These are phyloP conservation scores for Luperina testacea DNA, from an alignment of 2,888 invertebrate genomes.

Conservation along the genomic window DNA sequence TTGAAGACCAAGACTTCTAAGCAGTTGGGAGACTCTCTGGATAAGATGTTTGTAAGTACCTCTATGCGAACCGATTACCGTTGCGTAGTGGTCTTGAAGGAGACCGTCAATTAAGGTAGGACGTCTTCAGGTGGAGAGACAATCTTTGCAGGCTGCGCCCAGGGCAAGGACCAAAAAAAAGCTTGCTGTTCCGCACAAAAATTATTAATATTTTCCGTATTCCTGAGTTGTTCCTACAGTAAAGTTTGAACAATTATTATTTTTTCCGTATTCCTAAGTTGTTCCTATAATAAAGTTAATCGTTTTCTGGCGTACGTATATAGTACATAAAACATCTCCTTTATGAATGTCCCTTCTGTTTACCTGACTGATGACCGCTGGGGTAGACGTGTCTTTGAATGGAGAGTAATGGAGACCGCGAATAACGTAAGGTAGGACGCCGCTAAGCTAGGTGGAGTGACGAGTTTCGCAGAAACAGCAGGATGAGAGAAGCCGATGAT, in stretches of 20 bases:
- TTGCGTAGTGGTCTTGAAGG: not conserved
- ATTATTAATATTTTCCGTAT: not conserved
- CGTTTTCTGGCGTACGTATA: not conserved
- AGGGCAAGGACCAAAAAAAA: not conserved
- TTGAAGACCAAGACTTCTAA: conserved; percentile 87
- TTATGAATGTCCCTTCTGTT: not conserved
- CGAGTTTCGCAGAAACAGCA: not conserved
- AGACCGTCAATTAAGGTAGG: not conserved
- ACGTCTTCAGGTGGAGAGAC: not conserved
- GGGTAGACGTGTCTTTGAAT: not conserved
- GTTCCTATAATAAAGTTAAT: too few species aligned
- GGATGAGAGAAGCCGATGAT: not conserved
- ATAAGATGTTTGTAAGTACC: conserved; percentile 85
- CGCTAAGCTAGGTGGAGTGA: not conserved
- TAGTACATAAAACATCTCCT: not conserved
- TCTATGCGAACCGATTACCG: not conserved
- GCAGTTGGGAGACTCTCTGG: conserved; percentile 86
- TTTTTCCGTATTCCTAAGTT: not conserved
- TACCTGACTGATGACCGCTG: not conserved
- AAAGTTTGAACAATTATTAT: too few species aligned
- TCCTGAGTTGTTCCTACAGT: not conserved
- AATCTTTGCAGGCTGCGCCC: not conserved
- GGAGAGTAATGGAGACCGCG: not conserved
- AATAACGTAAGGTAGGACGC: not conserved
- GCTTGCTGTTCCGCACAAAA: not conserved